Percentiles rank a stretch among this genome's conserved stretches.
phyloP scores from a whole-genome alignment of 2,888 invertebrate species.

The Phytoseiulus persimilis region DNA sequence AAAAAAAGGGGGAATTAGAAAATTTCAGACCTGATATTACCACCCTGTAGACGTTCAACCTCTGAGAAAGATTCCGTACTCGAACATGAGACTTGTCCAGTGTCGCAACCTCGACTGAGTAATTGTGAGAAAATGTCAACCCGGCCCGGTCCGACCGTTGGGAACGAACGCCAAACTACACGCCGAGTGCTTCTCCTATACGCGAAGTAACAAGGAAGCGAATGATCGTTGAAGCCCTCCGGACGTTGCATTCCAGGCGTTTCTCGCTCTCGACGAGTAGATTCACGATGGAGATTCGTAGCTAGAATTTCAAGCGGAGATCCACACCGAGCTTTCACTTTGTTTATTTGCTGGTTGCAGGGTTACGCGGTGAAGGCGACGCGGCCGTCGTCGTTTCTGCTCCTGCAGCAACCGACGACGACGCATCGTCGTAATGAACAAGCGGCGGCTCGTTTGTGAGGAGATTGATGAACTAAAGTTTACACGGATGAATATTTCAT shows the following conservation, averaged over 20 bases:
- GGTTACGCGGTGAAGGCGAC: background rate
- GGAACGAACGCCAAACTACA: too few species aligned
- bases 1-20: too few species aligned
- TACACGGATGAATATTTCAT: slow-evolving; percentile 38
- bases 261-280: background rate
- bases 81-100: too few species aligned
- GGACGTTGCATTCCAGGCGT: background rate
- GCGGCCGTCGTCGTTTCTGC: background rate
- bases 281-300: background rate
- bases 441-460: slow-evolving; percentile 34
- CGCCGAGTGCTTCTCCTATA: too few species aligned
- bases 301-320: background rate
- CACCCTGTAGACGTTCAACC: too few species aligned
- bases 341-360: background rate
- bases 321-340: background rate
- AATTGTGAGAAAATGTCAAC: too few species aligned
- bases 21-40: too few species aligned
- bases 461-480: slow-evolving; percentile 38
- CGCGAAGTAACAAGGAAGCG: too few species aligned
- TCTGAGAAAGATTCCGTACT: too few species aligned
- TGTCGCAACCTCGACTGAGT: too few species aligned
- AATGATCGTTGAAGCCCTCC: background rate
- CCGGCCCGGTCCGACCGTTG: too few species aligned
- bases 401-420: background rate
- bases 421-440: background rate